Percentiles rank a stretch among this genome's conserved stretches.
Conservation (phyloP, 1,140 invertebrate genomes). For the Heliconius himera region DNA sequence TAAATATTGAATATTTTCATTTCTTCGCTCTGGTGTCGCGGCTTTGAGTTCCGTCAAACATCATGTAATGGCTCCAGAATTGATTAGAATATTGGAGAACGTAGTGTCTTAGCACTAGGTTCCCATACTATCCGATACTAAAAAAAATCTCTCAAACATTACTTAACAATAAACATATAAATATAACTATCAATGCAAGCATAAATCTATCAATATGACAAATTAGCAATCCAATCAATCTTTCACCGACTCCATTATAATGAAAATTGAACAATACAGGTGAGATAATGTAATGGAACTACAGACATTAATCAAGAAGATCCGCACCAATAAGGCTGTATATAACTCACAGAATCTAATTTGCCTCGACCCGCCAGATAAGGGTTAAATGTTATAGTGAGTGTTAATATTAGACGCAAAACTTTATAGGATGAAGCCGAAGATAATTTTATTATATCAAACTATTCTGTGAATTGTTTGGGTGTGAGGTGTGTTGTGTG, state of each 20-base stretch:
- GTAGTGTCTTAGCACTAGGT: no score
- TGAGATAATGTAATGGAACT: slow-evolving; percentile 57
- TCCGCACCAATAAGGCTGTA: slow-evolving; percentile 68
- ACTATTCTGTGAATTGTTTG: slow-evolving; percentile 16
- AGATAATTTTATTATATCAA: slow-evolving; percentile 40
- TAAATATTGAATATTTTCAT: no score
- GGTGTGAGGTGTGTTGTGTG: neutral
- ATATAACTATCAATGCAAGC: neutral
- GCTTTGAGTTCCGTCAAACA: no score
- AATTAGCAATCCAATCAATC: slow-evolving; percentile 15
- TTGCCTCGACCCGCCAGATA: slow-evolving; percentile 55
- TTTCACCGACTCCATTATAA: slow-evolving; percentile 23
- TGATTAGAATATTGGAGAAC: no score
- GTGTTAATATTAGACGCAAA: slow-evolving; percentile 61
- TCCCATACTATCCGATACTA: no score
- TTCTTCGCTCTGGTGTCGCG: no score
- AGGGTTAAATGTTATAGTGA: slow-evolving; percentile 65
- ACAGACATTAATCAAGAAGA: slow-evolving; percentile 68
- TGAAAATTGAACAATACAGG: slow-evolving; percentile 41
- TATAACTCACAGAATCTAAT: slow-evolving; percentile 75
- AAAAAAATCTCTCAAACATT: no score
- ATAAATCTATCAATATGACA: slow-evolving; percentile 14
- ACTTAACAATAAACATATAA: neutral
- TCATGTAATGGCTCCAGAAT: no score
- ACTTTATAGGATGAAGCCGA: slow-evolving; percentile 37